Evolutionary conservation across 2,888 invertebrate species (phyloP), one percentile per base, ranked within the genome.

Genomic region (Rhyacophila evoluta): DNA sequence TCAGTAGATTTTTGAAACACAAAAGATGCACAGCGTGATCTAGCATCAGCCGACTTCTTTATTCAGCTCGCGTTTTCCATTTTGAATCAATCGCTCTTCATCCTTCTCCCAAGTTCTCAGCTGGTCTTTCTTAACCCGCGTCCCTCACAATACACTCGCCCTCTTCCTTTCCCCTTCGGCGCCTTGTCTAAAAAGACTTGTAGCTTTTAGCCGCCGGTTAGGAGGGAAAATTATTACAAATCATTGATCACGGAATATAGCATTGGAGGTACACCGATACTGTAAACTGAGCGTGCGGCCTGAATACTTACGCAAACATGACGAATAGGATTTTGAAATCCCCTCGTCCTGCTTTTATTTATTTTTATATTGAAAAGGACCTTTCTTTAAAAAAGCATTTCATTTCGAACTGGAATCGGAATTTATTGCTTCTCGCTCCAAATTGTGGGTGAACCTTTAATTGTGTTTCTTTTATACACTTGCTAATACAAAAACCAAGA

Each of bases 181-280:
- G 55, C 55, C 25, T 19, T 55, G 5, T 55, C 39, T 77, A 36
- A 74, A 77, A 74, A 72, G 77, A 77, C 77, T 77, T 77, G 72
- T 74, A 70, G 77, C 80, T 80, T 77, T 77, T 77, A 19, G 25
- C 72, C 33, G 72, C 41, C 28, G 68, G 39, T 73, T 73, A 71
- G 75, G 77, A 81, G 71, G 81, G 36, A 73, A 81, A 81, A 78
- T 81, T 81, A 81, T 81, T 78, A 39, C 78, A 78, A 76, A 76
- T 76, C 81, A 81, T 81, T 81, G 76, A 81, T 78, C 81, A 81
- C 78, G 76, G 29, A 36, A 72, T 29, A 29, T 39, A 67, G 29
- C 36, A 37, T 36, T 37, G 36, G 19, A 19, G 36, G 72, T 72
- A 36, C 11, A 10, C 37, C 33, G 33, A 37, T n/a, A 12, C 25